Percentiles rank a stretch among this genome's conserved stretches.
phyloP scores from a whole-genome alignment of 2,113 vertebrate species.

The Amphiprion percula region DNA sequence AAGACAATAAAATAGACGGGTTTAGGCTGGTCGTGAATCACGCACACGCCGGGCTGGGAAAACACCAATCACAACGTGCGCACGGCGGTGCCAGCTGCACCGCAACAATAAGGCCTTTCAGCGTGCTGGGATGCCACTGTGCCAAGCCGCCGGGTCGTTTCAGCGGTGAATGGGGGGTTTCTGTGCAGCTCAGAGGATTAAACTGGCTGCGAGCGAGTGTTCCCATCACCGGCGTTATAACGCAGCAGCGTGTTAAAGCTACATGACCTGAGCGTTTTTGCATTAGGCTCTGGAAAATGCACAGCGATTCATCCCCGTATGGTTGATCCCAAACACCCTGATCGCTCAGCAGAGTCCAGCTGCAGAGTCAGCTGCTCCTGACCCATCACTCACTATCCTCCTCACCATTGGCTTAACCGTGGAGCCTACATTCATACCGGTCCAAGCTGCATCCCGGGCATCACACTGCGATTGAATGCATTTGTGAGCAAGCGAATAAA shows the following conservation, averaged over 20 bases:
- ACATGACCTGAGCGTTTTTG: constrained; percentile 4
- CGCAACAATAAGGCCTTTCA: constrained; percentile 80
- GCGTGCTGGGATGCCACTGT: constrained; percentile 42
- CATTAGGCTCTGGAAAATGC: not conserved
- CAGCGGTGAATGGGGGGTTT: constrained; percentile 25
- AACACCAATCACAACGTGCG: constrained; percentile 49
- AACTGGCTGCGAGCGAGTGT: constrained; percentile 14
- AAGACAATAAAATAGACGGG: constrained; percentile 12
- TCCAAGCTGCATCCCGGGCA: not conserved
- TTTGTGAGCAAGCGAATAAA: not conserved
- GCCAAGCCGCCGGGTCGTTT: constrained; percentile 52
- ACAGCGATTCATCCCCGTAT: constrained; percentile 13
- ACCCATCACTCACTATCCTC: constrained; percentile 4
- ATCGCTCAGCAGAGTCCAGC: constrained; percentile 40
- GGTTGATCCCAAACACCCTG: not conserved
- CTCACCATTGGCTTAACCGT: not conserved
- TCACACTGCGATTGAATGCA: not conserved
- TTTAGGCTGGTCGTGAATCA: constrained; percentile 23
- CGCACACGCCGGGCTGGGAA: constrained; percentile 47
- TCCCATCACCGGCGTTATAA: constrained; percentile 22
- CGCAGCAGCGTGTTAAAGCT: not conserved
- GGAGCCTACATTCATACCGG: not conserved
- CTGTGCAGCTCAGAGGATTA: constrained; percentile 54
- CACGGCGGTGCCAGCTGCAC: constrained; percentile 67
- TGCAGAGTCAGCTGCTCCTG: constrained; percentile 51